A percentile compares a stretch with the other conserved stretches of the same genome.
Evolutionary conservation across 2,113 vertebrate genomes (phyloP).

Genomic region (Monopterus albus): DNA sequence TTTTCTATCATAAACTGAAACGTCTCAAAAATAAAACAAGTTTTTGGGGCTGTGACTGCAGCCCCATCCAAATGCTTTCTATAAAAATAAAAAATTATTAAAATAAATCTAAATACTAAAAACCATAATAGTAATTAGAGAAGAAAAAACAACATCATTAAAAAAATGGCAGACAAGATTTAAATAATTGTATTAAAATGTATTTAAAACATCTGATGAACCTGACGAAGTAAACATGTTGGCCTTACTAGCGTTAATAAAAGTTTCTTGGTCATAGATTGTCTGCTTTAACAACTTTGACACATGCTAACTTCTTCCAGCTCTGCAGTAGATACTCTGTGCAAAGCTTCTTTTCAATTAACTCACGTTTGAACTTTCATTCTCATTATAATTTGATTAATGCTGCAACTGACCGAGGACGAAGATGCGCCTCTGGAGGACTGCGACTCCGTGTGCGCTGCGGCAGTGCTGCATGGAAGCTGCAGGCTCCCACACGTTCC

Average conservation of each 20-base stretch:
- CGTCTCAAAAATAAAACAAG: no score
- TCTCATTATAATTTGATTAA: neutral
- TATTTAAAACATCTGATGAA: neutral
- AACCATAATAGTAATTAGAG: no score
- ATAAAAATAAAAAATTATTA: no score
- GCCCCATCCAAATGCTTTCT: no score
- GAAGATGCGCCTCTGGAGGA: constrained; percentile 80
- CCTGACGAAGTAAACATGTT: neutral
- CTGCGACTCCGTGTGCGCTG: constrained; percentile 82
- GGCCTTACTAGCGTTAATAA: neutral
- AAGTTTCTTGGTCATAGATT: neutral
- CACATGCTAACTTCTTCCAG: no score
- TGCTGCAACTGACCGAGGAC: constrained; percentile 77
- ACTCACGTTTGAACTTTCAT: neutral
- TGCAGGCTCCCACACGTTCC: constrained; percentile 80
- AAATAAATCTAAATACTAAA: no score
- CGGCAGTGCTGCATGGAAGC: constrained; percentile 81
- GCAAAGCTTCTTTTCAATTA: neutral
- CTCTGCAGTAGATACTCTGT: no score
- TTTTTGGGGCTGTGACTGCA: no score
- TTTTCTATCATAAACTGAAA: no score
- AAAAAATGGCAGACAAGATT: no score
- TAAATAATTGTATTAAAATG: no score
- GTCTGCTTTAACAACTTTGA: no score
- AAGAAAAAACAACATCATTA: neutral